Evolutionary conservation across 2,888 invertebrate species (phyloP).

Genomic region (Atethmia centrago): DNA sequence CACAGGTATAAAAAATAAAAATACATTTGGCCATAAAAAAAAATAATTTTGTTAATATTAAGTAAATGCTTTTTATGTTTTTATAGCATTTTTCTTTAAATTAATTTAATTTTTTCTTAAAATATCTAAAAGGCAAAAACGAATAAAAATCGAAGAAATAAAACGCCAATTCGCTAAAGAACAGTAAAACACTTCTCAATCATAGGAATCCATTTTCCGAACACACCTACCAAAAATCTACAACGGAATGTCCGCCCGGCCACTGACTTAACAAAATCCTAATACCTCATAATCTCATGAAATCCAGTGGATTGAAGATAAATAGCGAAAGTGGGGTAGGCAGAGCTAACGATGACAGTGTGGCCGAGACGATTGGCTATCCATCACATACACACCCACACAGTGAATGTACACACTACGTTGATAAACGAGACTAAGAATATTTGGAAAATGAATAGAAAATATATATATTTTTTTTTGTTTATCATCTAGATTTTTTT

Average conservation of each 20-base stretch:
- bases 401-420: slow-evolving; percentile 56
- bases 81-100: too few species aligned
- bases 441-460: background rate
- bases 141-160: too few species aligned
- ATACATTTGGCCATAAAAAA: too few species aligned
- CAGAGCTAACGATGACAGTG: slow-evolving; percentile 66
- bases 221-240: background rate
- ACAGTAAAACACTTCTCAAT: background rate
- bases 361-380: slow-evolving; percentile 64
- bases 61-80: too few species aligned
- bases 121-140: too few species aligned
- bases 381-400: slow-evolving; percentile 68
- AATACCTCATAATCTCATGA: slow-evolving; percentile 62
- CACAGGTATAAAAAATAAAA: too few species aligned
- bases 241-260: background rate
- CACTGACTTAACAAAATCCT: slow-evolving; percentile 56
- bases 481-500: too few species aligned
- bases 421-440: background rate
- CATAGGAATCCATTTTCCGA: background rate
- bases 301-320: slow-evolving; percentile 64
- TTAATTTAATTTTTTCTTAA: too few species aligned
- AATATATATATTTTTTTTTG: too few species aligned
- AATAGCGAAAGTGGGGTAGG: slow-evolving; percentile 59
- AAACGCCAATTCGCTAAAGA: background rate
- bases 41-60: too few species aligned